Conservation (phyloP, 1,140 invertebrate species). For the Achatina immaculata region DNA sequence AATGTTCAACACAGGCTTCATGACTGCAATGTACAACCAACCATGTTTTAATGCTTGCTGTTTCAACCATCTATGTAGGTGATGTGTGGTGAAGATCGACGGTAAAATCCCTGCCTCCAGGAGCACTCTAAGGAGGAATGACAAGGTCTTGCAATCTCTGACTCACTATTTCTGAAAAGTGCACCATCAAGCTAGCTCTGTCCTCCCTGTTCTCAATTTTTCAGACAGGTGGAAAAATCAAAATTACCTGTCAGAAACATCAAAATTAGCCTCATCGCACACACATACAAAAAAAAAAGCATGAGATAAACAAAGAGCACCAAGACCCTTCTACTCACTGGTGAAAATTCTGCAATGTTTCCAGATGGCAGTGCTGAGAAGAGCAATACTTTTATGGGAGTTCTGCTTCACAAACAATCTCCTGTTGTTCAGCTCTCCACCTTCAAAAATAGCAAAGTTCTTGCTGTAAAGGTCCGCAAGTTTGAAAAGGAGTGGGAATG, state of each 20-base stretch:
- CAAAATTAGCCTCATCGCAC: too few relatives aligned
- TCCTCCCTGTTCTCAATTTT: too few relatives aligned
- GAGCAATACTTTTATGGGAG: background rate
- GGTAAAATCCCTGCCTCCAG: too few relatives aligned
- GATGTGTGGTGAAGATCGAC: too few relatives aligned
- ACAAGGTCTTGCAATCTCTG: too few relatives aligned
- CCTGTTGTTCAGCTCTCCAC: background rate
- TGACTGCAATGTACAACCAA: background rate
- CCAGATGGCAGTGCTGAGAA: background rate
- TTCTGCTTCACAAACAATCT: background rate
- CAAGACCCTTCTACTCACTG: background rate
- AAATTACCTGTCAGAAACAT: too few relatives aligned
- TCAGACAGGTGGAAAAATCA: too few relatives aligned
- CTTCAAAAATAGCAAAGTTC: background rate
- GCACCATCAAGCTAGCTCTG: too few relatives aligned
- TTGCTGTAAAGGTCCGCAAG: background rate
- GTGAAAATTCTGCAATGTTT: background rate
- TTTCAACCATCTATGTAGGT: background rate
- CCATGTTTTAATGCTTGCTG: background rate
- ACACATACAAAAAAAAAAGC: too few relatives aligned
- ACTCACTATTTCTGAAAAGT: too few relatives aligned
- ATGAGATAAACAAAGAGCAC: too few relatives aligned
- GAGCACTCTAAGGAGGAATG: too few relatives aligned
- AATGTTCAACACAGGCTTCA: constrained; percentile 4
- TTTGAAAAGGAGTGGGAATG: background rate